Percentiles rank a stretch among this genome's conserved stretches.
phyloP scores from a whole-genome alignment of 2,797 vertebrate genomes.

The Lemur catta region DNA sequence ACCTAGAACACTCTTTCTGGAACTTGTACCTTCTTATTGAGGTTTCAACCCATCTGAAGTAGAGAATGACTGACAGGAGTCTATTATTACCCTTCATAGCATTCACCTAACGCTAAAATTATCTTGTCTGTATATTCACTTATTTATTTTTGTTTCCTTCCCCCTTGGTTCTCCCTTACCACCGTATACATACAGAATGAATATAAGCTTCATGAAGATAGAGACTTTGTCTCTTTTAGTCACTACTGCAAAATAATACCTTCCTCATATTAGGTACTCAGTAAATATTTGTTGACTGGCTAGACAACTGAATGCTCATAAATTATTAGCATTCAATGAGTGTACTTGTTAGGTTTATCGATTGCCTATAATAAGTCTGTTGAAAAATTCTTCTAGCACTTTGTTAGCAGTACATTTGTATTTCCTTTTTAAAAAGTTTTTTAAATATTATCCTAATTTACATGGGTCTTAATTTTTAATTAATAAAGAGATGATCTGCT shows the following conservation, averaged over 20 bases:
- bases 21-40: constrained; percentile 3
- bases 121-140: background rate
- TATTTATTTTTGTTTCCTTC: background rate
- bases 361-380: background rate
- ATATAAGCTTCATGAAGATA: background rate
- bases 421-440: background rate
- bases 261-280: background rate
- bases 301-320: constrained; percentile 4
- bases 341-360: constrained; percentile 33
- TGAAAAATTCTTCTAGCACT: constrained; percentile 19
- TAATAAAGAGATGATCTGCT: constrained; percentile 34
- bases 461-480: background rate
- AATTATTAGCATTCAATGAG: constrained; percentile 25
- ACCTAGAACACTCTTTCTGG: background rate
- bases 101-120: background rate
- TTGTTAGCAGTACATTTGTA: background rate
- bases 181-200: background rate
- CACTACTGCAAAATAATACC: background rate
- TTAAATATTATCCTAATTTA: background rate
- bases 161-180: background rate
- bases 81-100: background rate
- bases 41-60: background rate
- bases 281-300: background rate
- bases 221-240: background rate
- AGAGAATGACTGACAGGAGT: background rate